These are phyloP conservation scores for Hapalemur alaotrensis DNA, from an alignment of 2,797 vertebrate genomes.

Conservation along the genomic window DNA sequence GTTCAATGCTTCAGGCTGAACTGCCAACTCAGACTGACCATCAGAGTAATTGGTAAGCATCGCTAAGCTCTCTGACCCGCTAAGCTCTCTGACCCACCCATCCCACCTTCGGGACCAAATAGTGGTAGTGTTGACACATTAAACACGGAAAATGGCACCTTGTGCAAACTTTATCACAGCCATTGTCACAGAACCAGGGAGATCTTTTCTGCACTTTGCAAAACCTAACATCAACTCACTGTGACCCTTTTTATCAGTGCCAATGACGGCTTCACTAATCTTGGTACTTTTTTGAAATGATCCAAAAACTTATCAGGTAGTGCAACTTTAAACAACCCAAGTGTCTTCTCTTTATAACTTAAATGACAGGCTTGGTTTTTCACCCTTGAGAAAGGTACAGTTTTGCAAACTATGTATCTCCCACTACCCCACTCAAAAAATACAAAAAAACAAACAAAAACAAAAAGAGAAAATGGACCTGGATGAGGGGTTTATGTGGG, in stretches of 20 bases:
- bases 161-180: rapidly evolving
- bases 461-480: rapidly evolving
- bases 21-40: rapidly evolving
- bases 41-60: rapidly evolving
- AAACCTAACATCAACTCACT: rapidly evolving
- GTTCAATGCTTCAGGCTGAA: rapidly evolving
- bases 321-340: rapidly evolving
- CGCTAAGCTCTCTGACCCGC: too few species aligned
- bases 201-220: rapidly evolving
- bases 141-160: rapidly evolving
- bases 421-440: rapidly evolving
- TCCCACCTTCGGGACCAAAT: rapidly evolving
- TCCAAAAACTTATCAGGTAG: not conserved
- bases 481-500: too few species aligned
- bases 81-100: too few species aligned
- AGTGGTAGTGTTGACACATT: rapidly evolving
- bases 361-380: rapidly evolving
- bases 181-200: rapidly evolving
- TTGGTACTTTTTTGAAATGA: not conserved
- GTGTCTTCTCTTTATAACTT: not conserved
- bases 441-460: not conserved
- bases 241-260: rapidly evolving
- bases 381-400: rapidly evolving
- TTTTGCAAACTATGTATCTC: not conserved
- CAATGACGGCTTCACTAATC: rapidly evolving